Evolutionary conservation across 2,797 vertebrate genomes (phyloP).

Genomic region (Neomorphus geoffroyi): DNA sequence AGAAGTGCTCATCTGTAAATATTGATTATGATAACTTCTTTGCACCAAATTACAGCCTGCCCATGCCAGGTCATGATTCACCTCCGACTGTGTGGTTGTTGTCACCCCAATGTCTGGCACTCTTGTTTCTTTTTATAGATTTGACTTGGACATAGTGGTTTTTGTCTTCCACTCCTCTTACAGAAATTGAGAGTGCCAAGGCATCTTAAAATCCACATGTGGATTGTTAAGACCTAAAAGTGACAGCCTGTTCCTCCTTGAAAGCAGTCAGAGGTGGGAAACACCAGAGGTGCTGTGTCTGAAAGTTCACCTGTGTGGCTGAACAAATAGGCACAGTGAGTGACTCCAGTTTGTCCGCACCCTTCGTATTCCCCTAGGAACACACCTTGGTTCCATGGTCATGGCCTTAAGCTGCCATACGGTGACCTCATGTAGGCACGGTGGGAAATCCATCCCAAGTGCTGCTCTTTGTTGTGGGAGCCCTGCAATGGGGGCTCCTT

Average conservation of each 20-base stretch:
- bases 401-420: neutral
- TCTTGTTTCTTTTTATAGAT: neutral
- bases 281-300: neutral
- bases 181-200: neutral
- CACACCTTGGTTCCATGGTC: neutral
- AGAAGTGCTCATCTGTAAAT: constrained; percentile 27
- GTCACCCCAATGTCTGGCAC: constrained; percentile 23
- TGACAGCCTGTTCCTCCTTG: neutral
- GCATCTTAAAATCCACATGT: neutral
- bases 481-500: too few species aligned
- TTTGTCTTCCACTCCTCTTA: neutral
- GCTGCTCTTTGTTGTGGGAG: neutral
- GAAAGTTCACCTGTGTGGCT: rapidly evolving
- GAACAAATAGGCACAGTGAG: neutral
- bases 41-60: constrained; percentile 17
- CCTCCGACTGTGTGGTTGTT: neutral
- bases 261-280: too few species aligned
- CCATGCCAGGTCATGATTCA: constrained; percentile 29
- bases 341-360: neutral
- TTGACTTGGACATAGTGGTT: neutral
- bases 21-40: constrained; percentile 17
- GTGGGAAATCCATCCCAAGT: neutral
- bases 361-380: neutral
- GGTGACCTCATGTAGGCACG: rapidly evolving
- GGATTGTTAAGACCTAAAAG: neutral